Evolutionary conservation across 1,140 invertebrate species (phyloP).

Genomic region (Drosophila chauvacae): DNA sequence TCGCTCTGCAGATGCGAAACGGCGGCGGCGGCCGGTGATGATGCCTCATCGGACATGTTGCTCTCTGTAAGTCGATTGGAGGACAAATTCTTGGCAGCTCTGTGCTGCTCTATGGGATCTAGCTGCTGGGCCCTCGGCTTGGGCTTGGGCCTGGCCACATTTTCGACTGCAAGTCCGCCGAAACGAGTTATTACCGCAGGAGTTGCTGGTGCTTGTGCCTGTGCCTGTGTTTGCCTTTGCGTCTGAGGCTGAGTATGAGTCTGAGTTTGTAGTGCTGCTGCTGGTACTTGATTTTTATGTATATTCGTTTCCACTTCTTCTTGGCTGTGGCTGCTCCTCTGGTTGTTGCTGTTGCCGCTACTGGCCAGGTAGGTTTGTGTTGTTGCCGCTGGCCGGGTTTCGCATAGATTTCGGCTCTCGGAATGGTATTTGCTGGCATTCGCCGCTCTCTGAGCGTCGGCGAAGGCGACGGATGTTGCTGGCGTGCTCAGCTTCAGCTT

Average conservation of each 20-base stretch:
- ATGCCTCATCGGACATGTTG: slow-evolving; percentile 54
- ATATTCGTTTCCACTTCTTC: slow-evolving; percentile 79
- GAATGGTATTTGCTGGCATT: slow-evolving; percentile 64
- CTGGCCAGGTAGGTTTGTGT: slow-evolving; percentile 80
- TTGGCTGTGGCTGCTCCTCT: slow-evolving; percentile 21
- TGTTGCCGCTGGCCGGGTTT: slow-evolving; percentile 65
- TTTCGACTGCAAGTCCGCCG: slow-evolving; percentile 76
- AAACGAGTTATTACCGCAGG: slow-evolving; percentile 81
- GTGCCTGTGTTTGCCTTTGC: not conserved
- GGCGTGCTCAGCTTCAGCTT: slow-evolving; percentile 33
- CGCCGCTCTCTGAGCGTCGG: slow-evolving; percentile 44
- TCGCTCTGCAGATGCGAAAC: slow-evolving; percentile 60
- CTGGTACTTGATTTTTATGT: slow-evolving; percentile 82
- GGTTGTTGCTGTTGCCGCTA: slow-evolving; percentile 49
- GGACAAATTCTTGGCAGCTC: slow-evolving; percentile 66
- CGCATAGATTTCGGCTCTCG: slow-evolving; percentile 70
- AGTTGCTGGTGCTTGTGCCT: slow-evolving; percentile 44
- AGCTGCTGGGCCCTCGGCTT: slow-evolving; percentile 65
- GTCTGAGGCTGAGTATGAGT: slow-evolving; percentile 10
- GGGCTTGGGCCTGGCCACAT: slow-evolving; percentile 77
- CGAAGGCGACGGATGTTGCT: slow-evolving; percentile 35
- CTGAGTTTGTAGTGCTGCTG: slow-evolving; percentile 40
- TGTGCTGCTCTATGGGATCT: slow-evolving; percentile 42
- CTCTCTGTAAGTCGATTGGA: slow-evolving; percentile 55
- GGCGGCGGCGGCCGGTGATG: slow-evolving; percentile 10